Base-by-base conservation (phyloP, 92 coral and sea anemone species). In the Epizoanthus illoricatus region DNA sequence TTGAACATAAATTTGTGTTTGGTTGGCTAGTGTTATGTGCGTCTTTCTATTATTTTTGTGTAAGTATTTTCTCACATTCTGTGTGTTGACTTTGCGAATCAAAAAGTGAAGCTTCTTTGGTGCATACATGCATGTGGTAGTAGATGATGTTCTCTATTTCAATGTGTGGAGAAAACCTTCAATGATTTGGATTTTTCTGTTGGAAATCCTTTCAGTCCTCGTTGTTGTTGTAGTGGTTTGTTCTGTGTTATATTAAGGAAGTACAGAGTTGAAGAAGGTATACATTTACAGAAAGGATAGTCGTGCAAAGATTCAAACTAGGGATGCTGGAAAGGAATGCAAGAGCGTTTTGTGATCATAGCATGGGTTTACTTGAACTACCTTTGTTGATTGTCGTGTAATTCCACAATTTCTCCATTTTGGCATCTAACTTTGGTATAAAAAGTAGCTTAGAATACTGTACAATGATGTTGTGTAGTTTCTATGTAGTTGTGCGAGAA, bases 331-430 rank as follows among this genome's bases (percentile, higher is more conserved):
- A 21, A 52, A 62, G 70, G 69, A 76, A 76, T 61, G 65, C 81
- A 60, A 18, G 15, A 59, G 54, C 43, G 65, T 61, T 78, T 78
- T 42, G 82, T 78, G 82, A 78, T 78, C 82, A 63, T 78, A 78
- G 82, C 82, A 78, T 78, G 82, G 82, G 42, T 78, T 78, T 78
- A 63, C 82, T 78, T 71, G 17, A 23, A 62, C 40, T 62, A 62
- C 58, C 65, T 57, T 78, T 63, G 82, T 78, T 78, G 64, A 63
- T 62, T 60, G 28, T 19, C 68, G 16, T 11, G 47, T 61, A 76
- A 61, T 63, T 78, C 43, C 61, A 45, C 24, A 24, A 45, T 63
- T 58, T 76, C 20, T 59, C 81, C 70, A 61, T 76, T 62, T 78
- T 36, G 24, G 71, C 11, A 39, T 47, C 15, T 41, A 63, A 5